phyloP scores from a whole-genome alignment of 1,140 invertebrate genomes.

The Lamellibrachia luymesi region DNA sequence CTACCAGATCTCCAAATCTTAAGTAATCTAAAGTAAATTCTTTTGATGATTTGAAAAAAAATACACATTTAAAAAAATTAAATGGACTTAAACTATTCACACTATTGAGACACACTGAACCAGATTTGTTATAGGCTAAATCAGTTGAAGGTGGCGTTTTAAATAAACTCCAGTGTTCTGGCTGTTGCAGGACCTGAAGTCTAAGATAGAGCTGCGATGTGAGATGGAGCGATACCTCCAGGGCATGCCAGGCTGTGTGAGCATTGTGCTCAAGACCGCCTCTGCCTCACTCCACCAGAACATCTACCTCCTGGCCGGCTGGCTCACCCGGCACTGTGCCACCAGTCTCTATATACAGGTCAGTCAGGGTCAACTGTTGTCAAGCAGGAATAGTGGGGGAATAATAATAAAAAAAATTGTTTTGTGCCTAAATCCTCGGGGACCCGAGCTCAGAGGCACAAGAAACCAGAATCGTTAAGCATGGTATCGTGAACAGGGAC shows the following conservation, averaged over 20 bases:
- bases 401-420: not conserved
- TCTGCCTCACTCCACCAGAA: conserved; percentile 24
- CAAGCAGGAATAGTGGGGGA: not conserved
- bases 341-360: conserved; percentile 39
- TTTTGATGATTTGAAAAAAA: no score
- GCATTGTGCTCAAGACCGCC: conserved; percentile 25
- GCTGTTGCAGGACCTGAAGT: conserved; percentile 33
- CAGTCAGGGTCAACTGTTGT: not conserved
- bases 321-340: conserved; percentile 38
- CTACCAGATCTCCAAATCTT: no score
- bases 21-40: no score
- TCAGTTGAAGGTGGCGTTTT: not conserved
- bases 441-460: no score
- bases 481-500: no score
- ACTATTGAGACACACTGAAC: no score
- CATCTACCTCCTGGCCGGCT: conserved; percentile 34
- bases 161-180: not conserved
- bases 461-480: no score
- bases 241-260: conserved; percentile 29
- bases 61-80: no score
- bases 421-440: no score
- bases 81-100: no score
- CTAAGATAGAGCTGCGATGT: conserved; percentile 34
- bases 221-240: conserved; percentile 33
- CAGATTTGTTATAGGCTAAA: no score